Base-by-base conservation (phyloP, 2,113 vertebrate genomes). In the Pseudorectes ferrugineus region DNA sequence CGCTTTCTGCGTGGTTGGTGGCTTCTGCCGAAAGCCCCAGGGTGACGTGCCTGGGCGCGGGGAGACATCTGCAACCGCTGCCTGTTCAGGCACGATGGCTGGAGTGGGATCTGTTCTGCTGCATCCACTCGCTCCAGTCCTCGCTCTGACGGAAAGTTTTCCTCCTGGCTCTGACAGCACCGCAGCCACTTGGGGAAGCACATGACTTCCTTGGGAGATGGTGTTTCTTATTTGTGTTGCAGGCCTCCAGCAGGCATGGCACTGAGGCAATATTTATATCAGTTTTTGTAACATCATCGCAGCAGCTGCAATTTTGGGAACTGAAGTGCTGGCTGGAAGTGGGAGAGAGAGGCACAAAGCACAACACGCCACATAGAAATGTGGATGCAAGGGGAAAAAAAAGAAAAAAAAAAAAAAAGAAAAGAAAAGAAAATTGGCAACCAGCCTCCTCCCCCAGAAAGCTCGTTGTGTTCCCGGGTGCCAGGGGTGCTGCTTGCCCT, bases 281-380 rank as follows among this genome's bases (percentile, higher is more conserved):
- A 58, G 88, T 46, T 95, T 95, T 85, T 78, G 75, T 88, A 89
- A 88, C 19, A 4, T 96, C 23, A 0, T 42, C 1, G 0, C 84
- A 54, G 88, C 90, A 94, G 88, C 93, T 93, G 92, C 82, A 92
- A 5, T 94, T 95, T 76, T 67, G 85, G 92, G 92, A 94, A 83
- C 54, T 48, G 63, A 45, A 95, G 82, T 8, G 36, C 71, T 85
- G 89, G 81, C 88, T 95, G 75, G 51, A 80, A 91, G 73, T 38
- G 55, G 48, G 51, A 77, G 67, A 80, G 43, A 67, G 59, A 89
- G 68, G 55, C 88, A 84, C 71, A 77, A 62, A 88, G 70, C 71
- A 40, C 35, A 59, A 68, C 67, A 48, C 0, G 0, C 31, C 59
- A 78, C 0, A 1, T 0, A 71, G 88, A 83, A 84, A 77, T 46